Base-by-base conservation (phyloP, 2,797 vertebrate genomes). In the Mionectes olivaceus region DNA sequence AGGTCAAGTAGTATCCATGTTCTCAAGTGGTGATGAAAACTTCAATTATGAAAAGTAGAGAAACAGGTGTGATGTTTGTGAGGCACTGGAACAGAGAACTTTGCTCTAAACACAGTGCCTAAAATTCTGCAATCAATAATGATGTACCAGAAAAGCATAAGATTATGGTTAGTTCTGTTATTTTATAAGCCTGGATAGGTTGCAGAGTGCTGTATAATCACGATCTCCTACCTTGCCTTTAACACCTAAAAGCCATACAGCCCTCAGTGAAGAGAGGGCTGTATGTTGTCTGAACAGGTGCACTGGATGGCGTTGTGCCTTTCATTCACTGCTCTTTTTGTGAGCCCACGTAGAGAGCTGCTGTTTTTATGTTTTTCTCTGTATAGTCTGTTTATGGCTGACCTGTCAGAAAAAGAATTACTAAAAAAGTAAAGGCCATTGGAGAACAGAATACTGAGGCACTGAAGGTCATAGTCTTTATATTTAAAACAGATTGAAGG, bases 1-100 rank as follows among this genome's bases (percentile, higher is more conserved):
- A 95, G 94, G 87, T 93, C 91, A 92, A 93, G 79, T 39, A 89
- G 67, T 88, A 94, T 94, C 90, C 93, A 9, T 79, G 91, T 96
- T 96, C 75, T 96, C 95, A 93, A 96, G 95, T 96, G 95, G 96
- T 88, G 96, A 97, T 96, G 97, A 97, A 97, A 98, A 94, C 78
- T 89, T 96, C 94, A 97, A 94, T 94, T 96, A 83, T 79, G 77
- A 97, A 95, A 89, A 97, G 93, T 97, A 88, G 90, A 96, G 97
- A 98, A 98, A 97, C 92, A 97, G 96, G 97, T 96, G 96, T 95
- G 95, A 97, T 95, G 94, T 89, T 70, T 69, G 32, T 61, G 73
- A 65, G 56, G 81, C 69, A 63, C 50, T 41, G 80, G 56, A 53
- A 76, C 27, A 37, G n/a, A 86, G 59, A 93, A 33, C 19, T 73